Evolutionary conservation across 2,888 invertebrate species (phyloP).

Genomic region (Amphimallon solstitiale): DNA sequence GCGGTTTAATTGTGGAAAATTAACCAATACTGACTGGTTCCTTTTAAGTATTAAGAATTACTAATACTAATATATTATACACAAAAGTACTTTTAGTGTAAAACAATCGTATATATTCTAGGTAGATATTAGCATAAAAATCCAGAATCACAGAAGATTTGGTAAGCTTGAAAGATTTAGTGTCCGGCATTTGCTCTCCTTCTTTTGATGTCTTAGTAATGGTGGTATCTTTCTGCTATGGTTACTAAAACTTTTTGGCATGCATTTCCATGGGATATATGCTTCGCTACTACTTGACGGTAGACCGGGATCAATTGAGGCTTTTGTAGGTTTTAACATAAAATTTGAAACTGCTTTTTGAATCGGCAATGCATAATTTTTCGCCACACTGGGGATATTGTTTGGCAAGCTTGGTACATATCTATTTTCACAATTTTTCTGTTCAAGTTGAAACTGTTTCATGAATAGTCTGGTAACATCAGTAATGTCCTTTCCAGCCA

Average conservation of each 20-base stretch:
- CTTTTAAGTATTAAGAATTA: too few species aligned
- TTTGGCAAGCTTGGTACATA: background rate
- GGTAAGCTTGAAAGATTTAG: slow-evolving; percentile 3
- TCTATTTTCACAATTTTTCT: slow-evolving; percentile 47
- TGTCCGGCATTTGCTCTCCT: slow-evolving; percentile 5
- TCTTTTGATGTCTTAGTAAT: slow-evolving; percentile 26
- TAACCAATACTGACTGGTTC: too few species aligned
- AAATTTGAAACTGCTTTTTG: slow-evolving; percentile 60
- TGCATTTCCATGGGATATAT: slow-evolving; percentile 44
- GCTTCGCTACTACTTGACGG: slow-evolving; percentile 7
- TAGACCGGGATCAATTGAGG: background rate
- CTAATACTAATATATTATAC: too few species aligned
- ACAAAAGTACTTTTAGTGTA: too few species aligned
- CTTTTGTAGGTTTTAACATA: slow-evolving; percentile 48
- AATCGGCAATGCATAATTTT: slow-evolving; percentile 55
- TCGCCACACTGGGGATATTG: slow-evolving; percentile 48
- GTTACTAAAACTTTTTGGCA: slow-evolving; percentile 20
- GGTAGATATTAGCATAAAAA: too few species aligned
- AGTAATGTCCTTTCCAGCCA: slow-evolving; percentile 71
- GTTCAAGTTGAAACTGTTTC: slow-evolving; percentile 70
- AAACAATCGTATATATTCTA: too few species aligned
- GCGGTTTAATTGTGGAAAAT: too few species aligned
- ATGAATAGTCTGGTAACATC: slow-evolving; percentile 71
- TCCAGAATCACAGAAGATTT: slow-evolving; percentile 8
- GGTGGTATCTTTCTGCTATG: slow-evolving; percentile 7